phyloP scores from a whole-genome alignment of 2,888 invertebrate genomes.

The Netelia fuscicornis region DNA sequence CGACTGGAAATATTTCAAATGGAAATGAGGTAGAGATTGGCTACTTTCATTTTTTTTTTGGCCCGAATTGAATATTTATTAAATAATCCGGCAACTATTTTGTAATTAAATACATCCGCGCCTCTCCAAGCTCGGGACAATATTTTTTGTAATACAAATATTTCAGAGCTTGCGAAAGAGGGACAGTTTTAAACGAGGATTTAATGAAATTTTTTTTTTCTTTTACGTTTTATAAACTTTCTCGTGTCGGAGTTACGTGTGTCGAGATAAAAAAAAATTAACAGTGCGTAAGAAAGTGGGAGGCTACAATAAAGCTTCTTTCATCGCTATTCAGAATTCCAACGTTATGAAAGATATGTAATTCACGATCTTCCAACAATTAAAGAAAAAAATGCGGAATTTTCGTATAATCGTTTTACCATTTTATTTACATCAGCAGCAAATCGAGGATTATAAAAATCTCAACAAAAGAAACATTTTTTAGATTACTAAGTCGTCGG shows the following conservation, averaged over 20 bases:
- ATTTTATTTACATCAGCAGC: too few species aligned
- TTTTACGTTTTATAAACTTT: background rate
- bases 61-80: background rate
- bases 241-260: background rate
- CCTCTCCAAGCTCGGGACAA: background rate
- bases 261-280: background rate
- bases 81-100: slow-evolving; percentile 7
- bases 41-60: background rate
- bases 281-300: background rate
- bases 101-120: background rate
- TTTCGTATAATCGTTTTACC: background rate
- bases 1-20: background rate
- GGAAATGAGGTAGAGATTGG: background rate
- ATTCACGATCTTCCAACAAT: background rate
- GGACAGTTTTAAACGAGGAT: background rate
- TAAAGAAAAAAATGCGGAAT: background rate
- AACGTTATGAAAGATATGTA: background rate
- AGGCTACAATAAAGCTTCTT: too few species aligned
- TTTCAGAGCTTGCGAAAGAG: background rate
- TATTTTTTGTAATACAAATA: background rate
- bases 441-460: too few species aligned
- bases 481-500: too few species aligned
- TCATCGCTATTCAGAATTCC: too few species aligned
- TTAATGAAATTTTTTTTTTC: background rate
- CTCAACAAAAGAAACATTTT: too few species aligned